Evolutionary conservation across 2,888 invertebrate genomes (phyloP).

Genomic region (Calliscelio sp.): DNA sequence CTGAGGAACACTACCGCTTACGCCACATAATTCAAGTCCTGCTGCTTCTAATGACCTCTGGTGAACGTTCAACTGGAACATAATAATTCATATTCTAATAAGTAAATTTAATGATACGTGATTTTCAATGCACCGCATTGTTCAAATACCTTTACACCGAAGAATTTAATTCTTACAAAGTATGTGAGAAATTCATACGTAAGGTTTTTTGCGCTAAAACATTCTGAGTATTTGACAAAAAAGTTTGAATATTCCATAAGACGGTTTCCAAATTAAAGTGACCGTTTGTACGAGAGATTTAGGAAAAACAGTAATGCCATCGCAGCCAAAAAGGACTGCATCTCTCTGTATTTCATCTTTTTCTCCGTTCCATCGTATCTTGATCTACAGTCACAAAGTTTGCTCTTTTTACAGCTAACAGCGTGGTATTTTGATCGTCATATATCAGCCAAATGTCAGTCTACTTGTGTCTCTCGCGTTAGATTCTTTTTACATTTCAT

Average conservation of each 20-base stretch:
- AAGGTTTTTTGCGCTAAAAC: conserved; percentile 27
- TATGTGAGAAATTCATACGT: conserved; percentile 29
- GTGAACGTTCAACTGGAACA: conserved; percentile 84
- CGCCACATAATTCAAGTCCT: conserved; percentile 83
- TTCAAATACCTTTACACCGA: background rate
- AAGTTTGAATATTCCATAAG: conserved; percentile 54
- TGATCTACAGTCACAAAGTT: conserved; percentile 54
- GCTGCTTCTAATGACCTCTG: conserved; percentile 85
- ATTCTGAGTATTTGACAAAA: conserved; percentile 35
- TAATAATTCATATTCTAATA: conserved; percentile 30
- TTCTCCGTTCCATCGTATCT: conserved; percentile 54
- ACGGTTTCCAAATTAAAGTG: conserved; percentile 63
- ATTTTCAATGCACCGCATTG: conserved; percentile 7
- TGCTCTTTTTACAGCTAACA: conserved; percentile 66
- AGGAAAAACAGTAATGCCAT: conserved; percentile 60
- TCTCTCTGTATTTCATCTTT: conserved; percentile 60
- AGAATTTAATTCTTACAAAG: conserved; percentile 31
- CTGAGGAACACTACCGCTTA: conserved; percentile 84
- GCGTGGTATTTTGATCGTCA: conserved; percentile 70
- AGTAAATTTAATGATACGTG: conserved; percentile 7
- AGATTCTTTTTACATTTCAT: conserved; percentile 58
- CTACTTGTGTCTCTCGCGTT: conserved; percentile 52
- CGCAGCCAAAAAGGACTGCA: conserved; percentile 31
- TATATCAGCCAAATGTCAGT: conserved; percentile 72
- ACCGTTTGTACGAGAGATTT: conserved; percentile 46